Evolutionary conservation across 2,797 vertebrate genomes (phyloP).

Genomic region (Botia kubotai): DNA sequence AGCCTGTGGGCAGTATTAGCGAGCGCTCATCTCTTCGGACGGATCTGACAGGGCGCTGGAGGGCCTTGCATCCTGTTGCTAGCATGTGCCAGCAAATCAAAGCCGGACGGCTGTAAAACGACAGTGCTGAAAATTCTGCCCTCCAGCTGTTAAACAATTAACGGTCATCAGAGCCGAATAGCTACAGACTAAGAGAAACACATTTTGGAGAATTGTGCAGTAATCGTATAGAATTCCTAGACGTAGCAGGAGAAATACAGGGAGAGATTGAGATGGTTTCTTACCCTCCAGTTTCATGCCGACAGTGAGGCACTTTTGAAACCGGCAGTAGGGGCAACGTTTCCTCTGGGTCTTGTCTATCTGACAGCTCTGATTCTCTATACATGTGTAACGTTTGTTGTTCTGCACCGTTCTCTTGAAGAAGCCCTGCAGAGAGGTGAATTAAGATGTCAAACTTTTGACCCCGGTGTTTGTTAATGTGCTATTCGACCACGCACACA

Average conservation of each 20-base stretch:
- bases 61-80: conserved; percentile 50
- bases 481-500: conserved; percentile 72
- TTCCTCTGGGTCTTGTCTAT: conserved; percentile 99
- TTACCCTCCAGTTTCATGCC: conserved; percentile 99
- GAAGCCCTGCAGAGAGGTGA: conserved; percentile 86
- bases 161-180: conserved; percentile 74
- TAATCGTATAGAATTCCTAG: conserved; percentile 15
- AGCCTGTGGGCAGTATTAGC: conserved; percentile 45
- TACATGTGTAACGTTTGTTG: conserved; percentile 99
- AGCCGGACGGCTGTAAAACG: conserved; percentile 67
- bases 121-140: conserved; percentile 74
- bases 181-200: conserved; percentile 66
- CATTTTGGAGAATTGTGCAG: conserved; percentile 46
- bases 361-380: conserved; percentile 99
- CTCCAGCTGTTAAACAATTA: conserved; percentile 80
- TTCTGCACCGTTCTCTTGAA: conserved; percentile 99
- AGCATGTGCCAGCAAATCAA: conserved; percentile 57
- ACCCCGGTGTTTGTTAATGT: conserved; percentile 76
- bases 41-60: conserved; percentile 53
- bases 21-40: conserved; percentile 46
- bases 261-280: conserved; percentile 47
- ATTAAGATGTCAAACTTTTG: conserved; percentile 79
- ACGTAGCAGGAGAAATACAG: conserved; percentile 5
- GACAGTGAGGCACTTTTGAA: conserved; percentile 98
- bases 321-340: conserved; percentile 97